Base-by-base conservation (phyloP, 2,888 invertebrate species). In the Prosopocoilus inquinatus region DNA sequence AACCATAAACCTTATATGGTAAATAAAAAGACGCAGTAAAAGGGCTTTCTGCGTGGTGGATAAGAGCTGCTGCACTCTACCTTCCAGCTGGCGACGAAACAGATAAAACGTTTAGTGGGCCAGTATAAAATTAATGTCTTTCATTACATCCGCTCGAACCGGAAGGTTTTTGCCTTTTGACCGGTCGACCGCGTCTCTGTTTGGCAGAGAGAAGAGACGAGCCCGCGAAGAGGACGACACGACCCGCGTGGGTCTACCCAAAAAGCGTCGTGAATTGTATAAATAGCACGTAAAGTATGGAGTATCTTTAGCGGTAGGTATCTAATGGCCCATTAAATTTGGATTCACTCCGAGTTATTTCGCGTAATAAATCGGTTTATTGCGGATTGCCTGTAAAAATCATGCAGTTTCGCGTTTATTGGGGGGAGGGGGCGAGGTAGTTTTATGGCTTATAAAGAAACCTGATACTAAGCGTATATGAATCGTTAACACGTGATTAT, bases 101-200 rank as follows among this genome's bases (percentile, higher is more conserved):
- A 47, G 47, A 32, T 47, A 32, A 47, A 47, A 32, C 34, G 34
- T 47, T 47, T 47, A 11, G 47, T 47, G 34, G 47, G 47, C 47
- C 47, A 11, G 34, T 47, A 47, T 47, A 47, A 47, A 47, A 47
- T 32, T 47, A 47, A 47, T 47, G 47, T 33, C 34, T 33, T 34
- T 47, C 47, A 47, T 47, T 47, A 32, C 46, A 28, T 41, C 15
- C 3, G 20, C 9, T 15, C 15, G 20, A 11, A 41, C 12, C 15
- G 9, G 41, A 41, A 41, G 15, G 15, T 41, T 12, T 7, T 41
- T 41, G 9, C 12, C 20, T 9, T 11, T 20, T 12, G 41, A 20
- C 20, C 41, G 20, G 20, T 9, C 41, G 20, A 41, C 15, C 11
- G 3, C 9, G 15, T 20, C 20, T 20, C 20, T 20, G 20, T 20